Base-by-base conservation (phyloP, 2,888 invertebrate genomes). In the Heliconius aoede region DNA sequence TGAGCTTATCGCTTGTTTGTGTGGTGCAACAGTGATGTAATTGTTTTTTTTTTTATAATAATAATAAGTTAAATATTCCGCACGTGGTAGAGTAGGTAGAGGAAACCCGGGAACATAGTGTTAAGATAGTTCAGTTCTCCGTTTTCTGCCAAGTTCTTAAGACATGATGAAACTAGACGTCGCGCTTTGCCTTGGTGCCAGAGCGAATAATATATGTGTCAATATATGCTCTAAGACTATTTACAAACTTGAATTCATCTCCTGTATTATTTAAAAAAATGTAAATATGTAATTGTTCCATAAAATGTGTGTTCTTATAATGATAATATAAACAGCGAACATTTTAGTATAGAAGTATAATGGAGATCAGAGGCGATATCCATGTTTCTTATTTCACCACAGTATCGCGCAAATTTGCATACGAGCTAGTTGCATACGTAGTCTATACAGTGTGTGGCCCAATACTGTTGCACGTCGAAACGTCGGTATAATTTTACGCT, bases 401-500 rank as follows among this genome's bases (percentile, higher is more conserved):
- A 87, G 87, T 88, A 89, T 89, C 87, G 88, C 85, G 87, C 84
- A 80, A 81, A 89, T 89, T 87, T 88, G 84, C 86, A 83, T 85
- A 82, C 81, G 80, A 36, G 36, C 79, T 83, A 80, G 46, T 46
- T 46, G 46, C 21, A 21, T 46, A 46, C 77, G 76, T 80, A 78
- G 55, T n/a, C 55, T 55, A n/a, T 55, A 55, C 55, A 55, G n/a
- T 80, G 80, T 80, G 81, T 85, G 86, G 85, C 85, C 87, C 83
- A 87, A 89, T 89, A 89, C 82, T 84, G 86, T 87, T 86, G 85
- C 83, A 84, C 84, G 81, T 81, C 81, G 81, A 82, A 86, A 84
- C 84, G 85, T 85, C 84, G 86, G 89, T 89, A 87, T 87, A 83
- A 89, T 90, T 90, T 90, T 87, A 85, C 87, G 86, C 87, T 85